Evolutionary conservation across 1,140 invertebrate genomes (phyloP), one percentile per base, ranked within the genome.

Genomic region (Parapsyche elsis): DNA sequence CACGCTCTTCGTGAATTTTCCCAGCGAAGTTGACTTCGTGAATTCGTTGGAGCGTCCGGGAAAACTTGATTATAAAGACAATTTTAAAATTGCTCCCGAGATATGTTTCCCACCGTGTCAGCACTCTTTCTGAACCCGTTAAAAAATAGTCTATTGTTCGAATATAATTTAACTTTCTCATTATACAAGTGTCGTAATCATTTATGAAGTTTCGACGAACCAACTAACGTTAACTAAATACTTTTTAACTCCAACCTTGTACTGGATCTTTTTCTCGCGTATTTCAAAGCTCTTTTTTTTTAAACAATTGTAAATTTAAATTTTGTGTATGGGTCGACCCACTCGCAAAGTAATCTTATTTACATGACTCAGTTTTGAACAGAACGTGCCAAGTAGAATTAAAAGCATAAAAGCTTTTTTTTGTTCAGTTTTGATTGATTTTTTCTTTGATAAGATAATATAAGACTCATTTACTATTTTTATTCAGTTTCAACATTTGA

Each of bases 41-140:
- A 38, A 61, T 38, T 77, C 38, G n/a, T 5, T 38, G 53, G 5
- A 77, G n/a, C 26, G 16, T 67, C 59, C 9, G 30, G 53, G 67
- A 10, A 81, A 78, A 81, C 75, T 81, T 78, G 80, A 81, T 81
- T 81, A 81, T 78, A 78, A 78, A 81, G 80, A 78, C 80, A 81
- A 81, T 81, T 78, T 81, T 78, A 78, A 77, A 81, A 81, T 81
- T 81, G 75, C 46, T 59, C 73, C 12, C 30, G 38, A 71, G 57
- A 67, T 67, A 71, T 80, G 49, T 76, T 75, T 76, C 59, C 1
- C 4, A n/a, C 2, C 19, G 14, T 44, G 75, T 79, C 71, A 79
- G 38, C 71, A 73, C 61, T 64, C 38, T 26, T 67, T 9, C 38
- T 10, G 16, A 80, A 76, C 19, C 53, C 21, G 46, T 30, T 75